Percentiles rank a stretch among this genome's conserved stretches.
These are phyloP conservation scores for Phenganax subtilis DNA, from an alignment of 92 coral and sea anemone species.

Conservation along the genomic window DNA sequence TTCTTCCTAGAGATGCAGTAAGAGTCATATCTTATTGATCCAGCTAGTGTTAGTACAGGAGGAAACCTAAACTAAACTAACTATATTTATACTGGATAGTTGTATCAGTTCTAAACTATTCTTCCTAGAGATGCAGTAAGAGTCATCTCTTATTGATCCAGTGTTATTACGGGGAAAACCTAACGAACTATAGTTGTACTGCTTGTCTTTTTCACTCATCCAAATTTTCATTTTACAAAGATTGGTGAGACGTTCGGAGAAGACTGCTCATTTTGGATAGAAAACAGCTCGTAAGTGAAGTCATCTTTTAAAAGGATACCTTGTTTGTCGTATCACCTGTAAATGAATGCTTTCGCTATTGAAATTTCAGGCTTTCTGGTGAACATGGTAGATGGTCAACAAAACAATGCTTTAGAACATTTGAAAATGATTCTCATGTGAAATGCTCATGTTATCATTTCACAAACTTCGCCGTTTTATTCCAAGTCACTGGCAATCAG, in stretches of 20 bases:
- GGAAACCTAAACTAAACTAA: too few species aligned
- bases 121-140: too few species aligned
- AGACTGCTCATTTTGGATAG: neutral
- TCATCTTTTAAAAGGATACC: neutral
- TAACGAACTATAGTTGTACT: too few species aligned
- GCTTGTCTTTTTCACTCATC: too few species aligned
- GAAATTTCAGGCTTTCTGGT: neutral
- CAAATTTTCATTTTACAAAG: neutral
- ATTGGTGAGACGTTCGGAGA: neutral
- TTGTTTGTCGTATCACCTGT: neutral
- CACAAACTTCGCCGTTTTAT: constrained; percentile 28
- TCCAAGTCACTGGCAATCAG: constrained; percentile 7
- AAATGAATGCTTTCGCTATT: neutral
- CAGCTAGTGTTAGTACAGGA: too few species aligned
- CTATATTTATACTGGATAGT: too few species aligned
- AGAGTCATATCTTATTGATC: too few species aligned
- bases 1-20: too few species aligned
- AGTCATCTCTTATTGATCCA: too few species aligned
- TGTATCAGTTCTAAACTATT: too few species aligned
- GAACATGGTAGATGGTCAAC: constrained; percentile 25
- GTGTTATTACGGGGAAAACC: too few species aligned
- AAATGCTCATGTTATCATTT: constrained; percentile 22
- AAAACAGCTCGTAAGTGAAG: neutral
- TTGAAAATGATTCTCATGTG: constrained; percentile 16
- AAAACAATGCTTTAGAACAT: neutral